A percentile compares a stretch with the other conserved stretches of the same genome.
phyloP scores from a whole-genome alignment of 2,797 vertebrate genomes.

The Valencia hispanica region DNA sequence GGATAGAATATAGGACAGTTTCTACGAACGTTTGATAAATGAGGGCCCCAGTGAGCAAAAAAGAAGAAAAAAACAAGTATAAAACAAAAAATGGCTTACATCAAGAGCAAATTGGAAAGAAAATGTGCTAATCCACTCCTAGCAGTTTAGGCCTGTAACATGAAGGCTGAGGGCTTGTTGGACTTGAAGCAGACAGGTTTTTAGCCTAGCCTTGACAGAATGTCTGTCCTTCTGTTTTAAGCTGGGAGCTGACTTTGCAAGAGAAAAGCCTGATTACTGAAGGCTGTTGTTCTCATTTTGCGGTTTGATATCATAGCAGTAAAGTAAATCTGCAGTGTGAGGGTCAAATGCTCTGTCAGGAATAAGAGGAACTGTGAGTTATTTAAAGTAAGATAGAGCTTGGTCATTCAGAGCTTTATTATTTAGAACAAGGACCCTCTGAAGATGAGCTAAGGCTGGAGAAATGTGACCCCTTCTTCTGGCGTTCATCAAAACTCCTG shows the following conservation, averaged over 20 bases:
- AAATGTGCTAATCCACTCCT: neutral
- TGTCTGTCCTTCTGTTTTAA: neutral
- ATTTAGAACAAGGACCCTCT: neutral
- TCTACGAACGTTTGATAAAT: too few relatives aligned
- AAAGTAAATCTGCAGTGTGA: neutral
- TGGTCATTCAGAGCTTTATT: neutral
- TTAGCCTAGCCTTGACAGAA: neutral
- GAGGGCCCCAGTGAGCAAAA: too few relatives aligned
- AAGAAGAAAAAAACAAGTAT: neutral
- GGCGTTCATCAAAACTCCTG: neutral
- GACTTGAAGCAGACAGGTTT: neutral
- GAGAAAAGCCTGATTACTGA: neutral
- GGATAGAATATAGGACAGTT: too few relatives aligned
- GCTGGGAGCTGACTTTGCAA: neutral
- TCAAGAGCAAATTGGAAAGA: neutral
- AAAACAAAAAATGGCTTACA: neutral
- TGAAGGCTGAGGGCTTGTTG: neutral
- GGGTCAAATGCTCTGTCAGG: neutral
- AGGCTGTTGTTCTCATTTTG: neutral
- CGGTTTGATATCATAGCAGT: neutral
- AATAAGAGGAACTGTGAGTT: neutral
- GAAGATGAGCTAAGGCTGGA: neutral
- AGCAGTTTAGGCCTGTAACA: neutral
- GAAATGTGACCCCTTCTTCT: constrained; percentile 1
- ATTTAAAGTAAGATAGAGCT: neutral